Evolutionary conservation across 2,113 vertebrate species (phyloP), one percentile per base, ranked within the genome.

Genomic region (Malurus cyaneus): DNA sequence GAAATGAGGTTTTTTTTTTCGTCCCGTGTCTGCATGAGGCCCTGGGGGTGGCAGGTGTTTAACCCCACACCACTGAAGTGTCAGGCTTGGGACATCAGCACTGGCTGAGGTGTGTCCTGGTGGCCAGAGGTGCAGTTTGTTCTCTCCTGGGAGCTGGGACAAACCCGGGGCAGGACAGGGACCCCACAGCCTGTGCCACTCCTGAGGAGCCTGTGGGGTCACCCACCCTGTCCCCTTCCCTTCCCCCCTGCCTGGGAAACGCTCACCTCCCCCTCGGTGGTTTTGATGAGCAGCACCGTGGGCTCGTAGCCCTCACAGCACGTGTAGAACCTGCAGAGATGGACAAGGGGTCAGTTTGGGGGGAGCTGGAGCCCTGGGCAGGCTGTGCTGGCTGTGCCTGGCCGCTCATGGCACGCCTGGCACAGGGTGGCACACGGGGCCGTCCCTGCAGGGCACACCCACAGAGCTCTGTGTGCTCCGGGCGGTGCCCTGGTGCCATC

Each of bases 381-480:
- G 42, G 71, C 28, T 1, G 3, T 42, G 41, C 36, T n/a, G 76
- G 66, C 66, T 56, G 71, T 28, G 29, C 41, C 59, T n/a, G 61
- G 39, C 17, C 0, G 1, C n/a, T 36, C 2, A 1, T 12, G 31
- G 79, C 7, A 0, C 17, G 28, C 41, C 44, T 0, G 3, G 80
- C 69, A 56, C 0, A 0, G 18, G 0, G 1, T 53, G 62, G 74
- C 24, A 39, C 50, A 6, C 7, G 19, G 46, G 57, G 69, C 74
- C 8, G 1, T 49, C 46, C 36, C 70, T 23, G 50, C 47, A 15
- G 9, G 36, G 65, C 50, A 26, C 60, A 32, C 2, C 44, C 4
- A 0, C 54, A 6, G n/a, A 54, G 76, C 49, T 73, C 11, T 1
- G 4, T 3, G 36, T 57, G 44, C 53, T 32, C 47, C 1, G 0